Evolutionary conservation across 2,888 invertebrate species (phyloP).

Genomic region (Synergus gifuensis): DNA sequence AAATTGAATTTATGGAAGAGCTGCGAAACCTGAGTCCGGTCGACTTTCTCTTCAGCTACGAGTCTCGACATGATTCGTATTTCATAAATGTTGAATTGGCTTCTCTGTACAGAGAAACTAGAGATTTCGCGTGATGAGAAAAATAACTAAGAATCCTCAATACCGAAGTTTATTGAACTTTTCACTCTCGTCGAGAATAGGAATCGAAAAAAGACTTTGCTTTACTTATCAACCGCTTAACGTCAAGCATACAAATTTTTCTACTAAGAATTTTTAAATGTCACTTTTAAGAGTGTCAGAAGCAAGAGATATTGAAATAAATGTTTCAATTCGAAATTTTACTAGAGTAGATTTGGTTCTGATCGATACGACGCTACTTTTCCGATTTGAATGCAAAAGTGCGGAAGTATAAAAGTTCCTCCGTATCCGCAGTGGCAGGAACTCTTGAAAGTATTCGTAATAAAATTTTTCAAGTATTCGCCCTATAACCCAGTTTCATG

Average conservation of each 20-base stretch:
- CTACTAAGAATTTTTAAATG: neutral
- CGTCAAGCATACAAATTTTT: too few species aligned
- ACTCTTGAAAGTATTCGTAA: constrained; percentile 49
- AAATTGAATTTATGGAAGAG: constrained; percentile 64
- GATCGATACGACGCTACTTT: constrained; percentile 44
- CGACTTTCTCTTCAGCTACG: constrained; percentile 49
- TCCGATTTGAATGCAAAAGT: constrained; percentile 53
- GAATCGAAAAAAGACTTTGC: neutral
- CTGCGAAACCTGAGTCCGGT: constrained; percentile 53
- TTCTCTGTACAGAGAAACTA: constrained; percentile 16
- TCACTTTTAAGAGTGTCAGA: too few species aligned
- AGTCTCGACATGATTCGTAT: constrained; percentile 47
- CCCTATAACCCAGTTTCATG: constrained; percentile 63
- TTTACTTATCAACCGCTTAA: neutral
- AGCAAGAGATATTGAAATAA: neutral
- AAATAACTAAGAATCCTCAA: constrained; percentile 35
- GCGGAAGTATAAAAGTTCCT: constrained; percentile 58
- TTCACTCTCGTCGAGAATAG: neutral
- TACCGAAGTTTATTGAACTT: neutral
- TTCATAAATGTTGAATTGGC: constrained; percentile 43
- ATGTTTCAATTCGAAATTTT: constrained; percentile 5
- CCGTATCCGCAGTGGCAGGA: constrained; percentile 46
- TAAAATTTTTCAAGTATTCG: constrained; percentile 64
- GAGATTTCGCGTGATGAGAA: constrained; percentile 19
- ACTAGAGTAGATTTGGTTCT: constrained; percentile 11